phyloP scores from a whole-genome alignment of 2,113 vertebrate species.

The Microtus richardsoni region DNA sequence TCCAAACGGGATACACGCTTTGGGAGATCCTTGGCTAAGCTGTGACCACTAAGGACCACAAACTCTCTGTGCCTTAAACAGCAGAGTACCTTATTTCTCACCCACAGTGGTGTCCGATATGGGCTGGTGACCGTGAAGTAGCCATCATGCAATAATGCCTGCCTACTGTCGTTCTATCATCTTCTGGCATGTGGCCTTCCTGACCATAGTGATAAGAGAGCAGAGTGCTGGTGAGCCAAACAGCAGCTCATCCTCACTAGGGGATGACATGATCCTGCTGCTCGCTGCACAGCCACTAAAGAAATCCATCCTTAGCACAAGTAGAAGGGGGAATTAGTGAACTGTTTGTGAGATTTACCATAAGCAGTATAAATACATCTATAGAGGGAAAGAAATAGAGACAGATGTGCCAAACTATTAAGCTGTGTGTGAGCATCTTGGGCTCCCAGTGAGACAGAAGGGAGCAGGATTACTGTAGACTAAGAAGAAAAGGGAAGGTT shows the following conservation, averaged over 20 bases:
- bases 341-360: background rate
- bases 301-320: background rate
- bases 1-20: background rate
- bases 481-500: background rate
- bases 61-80: background rate
- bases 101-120: fast-evolving
- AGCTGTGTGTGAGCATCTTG: background rate
- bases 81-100: background rate
- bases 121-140: background rate
- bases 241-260: background rate
- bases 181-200: background rate
- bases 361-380: background rate
- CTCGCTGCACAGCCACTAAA: background rate
- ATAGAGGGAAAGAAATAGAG: background rate
- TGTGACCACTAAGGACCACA: background rate
- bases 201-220: background rate
- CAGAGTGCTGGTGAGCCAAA: background rate
- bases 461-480: background rate
- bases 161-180: fast-evolving
- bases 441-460: background rate
- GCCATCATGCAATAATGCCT: background rate
- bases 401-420: background rate
- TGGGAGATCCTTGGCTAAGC: background rate
- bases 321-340: background rate
- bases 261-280: background rate